Percentiles rank a stretch among this genome's conserved stretches.
Evolutionary conservation across 2,888 invertebrate species (phyloP).

Genomic region (Scaptomyza parva): DNA sequence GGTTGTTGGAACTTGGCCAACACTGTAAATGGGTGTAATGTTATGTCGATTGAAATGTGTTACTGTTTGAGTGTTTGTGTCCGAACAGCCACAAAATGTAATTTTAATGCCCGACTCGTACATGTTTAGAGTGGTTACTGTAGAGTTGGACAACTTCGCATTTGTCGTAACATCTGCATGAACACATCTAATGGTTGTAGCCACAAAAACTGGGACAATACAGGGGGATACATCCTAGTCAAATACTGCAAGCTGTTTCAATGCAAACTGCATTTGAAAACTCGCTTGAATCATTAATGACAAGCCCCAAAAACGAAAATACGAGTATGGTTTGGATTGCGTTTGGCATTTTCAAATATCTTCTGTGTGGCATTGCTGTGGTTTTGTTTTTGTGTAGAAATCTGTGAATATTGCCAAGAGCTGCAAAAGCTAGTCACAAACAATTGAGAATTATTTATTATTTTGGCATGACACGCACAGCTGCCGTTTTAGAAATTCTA

Average conservation of each 20-base stretch:
- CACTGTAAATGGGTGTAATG: conserved; percentile 49
- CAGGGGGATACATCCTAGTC: not conserved
- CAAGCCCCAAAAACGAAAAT: conserved; percentile 31
- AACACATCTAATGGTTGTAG: conserved; percentile 51
- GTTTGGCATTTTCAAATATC: conserved; percentile 10
- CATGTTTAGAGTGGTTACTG: conserved; percentile 15
- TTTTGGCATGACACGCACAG: conserved; percentile 34
- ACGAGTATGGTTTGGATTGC: conserved; percentile 9
- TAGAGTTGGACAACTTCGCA: conserved; percentile 33
- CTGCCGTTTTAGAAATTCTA: conserved; percentile 39
- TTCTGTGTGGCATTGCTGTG: conserved; percentile 7
- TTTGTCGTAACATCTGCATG: conserved; percentile 39
- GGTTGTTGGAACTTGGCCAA: conserved; percentile 20
- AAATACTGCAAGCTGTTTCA: not conserved
- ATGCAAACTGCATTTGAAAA: conserved; percentile 21
- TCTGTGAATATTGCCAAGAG: conserved; percentile 31
- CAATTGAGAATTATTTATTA: conserved; percentile 61
- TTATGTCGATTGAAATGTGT: conserved; percentile 48
- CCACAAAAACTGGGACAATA: not conserved
- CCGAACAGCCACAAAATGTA: conserved; percentile 27
- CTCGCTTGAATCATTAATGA: conserved; percentile 65
- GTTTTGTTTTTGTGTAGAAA: conserved; percentile 53
- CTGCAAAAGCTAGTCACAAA: conserved; percentile 8
- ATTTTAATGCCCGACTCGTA: conserved; percentile 28
- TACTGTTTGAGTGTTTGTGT: conserved; percentile 8